These are phyloP conservation scores for Pissodes strobi DNA, from an alignment of 1,140 invertebrate species.

Conservation along the genomic window DNA sequence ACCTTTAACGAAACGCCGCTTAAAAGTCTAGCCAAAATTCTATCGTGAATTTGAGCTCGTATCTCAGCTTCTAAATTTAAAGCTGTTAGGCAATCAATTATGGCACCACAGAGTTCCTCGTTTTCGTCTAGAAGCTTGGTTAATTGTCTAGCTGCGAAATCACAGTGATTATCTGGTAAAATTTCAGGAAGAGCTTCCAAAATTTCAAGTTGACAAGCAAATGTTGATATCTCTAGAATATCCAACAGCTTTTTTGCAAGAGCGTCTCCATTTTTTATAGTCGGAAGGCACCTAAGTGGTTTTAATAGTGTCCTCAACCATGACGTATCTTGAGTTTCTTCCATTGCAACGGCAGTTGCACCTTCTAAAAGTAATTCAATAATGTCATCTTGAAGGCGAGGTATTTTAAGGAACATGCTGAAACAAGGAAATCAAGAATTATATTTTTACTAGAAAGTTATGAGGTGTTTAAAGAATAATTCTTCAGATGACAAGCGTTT, in stretches of 20 bases:
- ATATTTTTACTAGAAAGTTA: too few species aligned
- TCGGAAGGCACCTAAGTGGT: constrained; percentile 46
- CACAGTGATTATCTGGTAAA: constrained; percentile 47
- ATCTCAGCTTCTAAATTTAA: constrained; percentile 44
- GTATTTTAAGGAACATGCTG: constrained; percentile 57
- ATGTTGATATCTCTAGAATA: constrained; percentile 47
- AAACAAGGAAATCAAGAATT: constrained; percentile 29
- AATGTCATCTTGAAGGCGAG: constrained; percentile 54
- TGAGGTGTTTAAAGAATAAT: too few species aligned
- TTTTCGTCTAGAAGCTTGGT: constrained; percentile 44
- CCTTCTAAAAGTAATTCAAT: constrained; percentile 55
- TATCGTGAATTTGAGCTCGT: constrained; percentile 41
- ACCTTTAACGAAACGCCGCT: constrained; percentile 36
- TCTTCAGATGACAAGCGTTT: too few species aligned
- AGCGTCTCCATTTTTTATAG: constrained; percentile 42
- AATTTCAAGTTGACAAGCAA: constrained; percentile 49
- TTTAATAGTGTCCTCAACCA: constrained; percentile 43
- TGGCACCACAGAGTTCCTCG: constrained; percentile 41
- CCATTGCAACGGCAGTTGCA: constrained; percentile 47
- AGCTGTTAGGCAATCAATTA: constrained; percentile 50
- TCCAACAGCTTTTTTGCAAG: constrained; percentile 46
- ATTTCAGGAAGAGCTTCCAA: constrained; percentile 51
- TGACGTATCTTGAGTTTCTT: constrained; percentile 37
- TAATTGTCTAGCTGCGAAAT: constrained; percentile 42
- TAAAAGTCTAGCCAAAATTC: constrained; percentile 41